phyloP scores from a whole-genome alignment of 2,797 vertebrate genomes.

The Hirundo rustica region DNA sequence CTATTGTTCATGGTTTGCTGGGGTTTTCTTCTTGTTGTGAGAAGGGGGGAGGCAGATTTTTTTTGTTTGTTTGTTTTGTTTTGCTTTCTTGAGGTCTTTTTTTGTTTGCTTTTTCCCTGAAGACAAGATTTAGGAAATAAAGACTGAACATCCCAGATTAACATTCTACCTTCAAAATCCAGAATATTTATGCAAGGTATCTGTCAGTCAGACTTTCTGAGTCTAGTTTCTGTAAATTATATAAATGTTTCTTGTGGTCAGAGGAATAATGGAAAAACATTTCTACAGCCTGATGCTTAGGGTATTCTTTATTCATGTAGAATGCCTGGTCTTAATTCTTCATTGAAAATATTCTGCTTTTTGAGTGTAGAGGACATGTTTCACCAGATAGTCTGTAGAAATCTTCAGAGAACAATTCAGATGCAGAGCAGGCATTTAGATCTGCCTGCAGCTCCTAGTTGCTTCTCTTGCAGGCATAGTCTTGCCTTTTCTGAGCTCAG shows the following conservation, averaged over 20 bases:
- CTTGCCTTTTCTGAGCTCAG: background rate
- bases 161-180: background rate
- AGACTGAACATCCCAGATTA: background rate
- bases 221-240: background rate
- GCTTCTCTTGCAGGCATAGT: background rate
- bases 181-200: background rate
- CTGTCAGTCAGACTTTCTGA: background rate
- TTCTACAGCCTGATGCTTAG: background rate
- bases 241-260: background rate
- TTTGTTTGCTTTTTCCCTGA: background rate
- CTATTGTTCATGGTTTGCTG: background rate
- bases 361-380: background rate
- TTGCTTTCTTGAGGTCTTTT: fast-evolving
- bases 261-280: background rate
- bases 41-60: fast-evolving
- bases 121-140: background rate
- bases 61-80: background rate
- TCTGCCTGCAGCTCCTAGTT: background rate
- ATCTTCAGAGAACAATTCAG: background rate
- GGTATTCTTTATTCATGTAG: background rate
- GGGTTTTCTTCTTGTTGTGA: background rate
- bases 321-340: background rate
- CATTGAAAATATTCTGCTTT: background rate
- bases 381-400: background rate
- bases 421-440: background rate